Base-by-base conservation (phyloP, 2,888 invertebrate genomes). In the Ophion ellenae region DNA sequence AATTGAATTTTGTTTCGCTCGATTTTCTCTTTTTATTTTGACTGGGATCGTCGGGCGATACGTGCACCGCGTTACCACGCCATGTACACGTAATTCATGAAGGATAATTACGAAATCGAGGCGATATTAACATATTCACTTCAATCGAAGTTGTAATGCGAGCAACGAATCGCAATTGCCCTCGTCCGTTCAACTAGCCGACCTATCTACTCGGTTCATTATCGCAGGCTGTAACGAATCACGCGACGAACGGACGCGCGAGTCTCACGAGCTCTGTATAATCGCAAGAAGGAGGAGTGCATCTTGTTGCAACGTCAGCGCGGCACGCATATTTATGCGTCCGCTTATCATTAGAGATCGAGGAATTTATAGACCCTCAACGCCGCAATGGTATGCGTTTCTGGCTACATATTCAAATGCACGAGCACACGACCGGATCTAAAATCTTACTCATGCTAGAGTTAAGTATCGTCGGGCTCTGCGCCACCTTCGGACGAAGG, bases 261-360 rank as follows among this genome's bases (percentile, higher is more conserved):
- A 53, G 81, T 77, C 66, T 71, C 57, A 32, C 69, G 69, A 20
- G 53, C 53, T 63, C 24, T 20, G n/a, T 71, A 61, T 74, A 76
- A 71, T 71, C 69, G 36, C 69, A 20, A 71, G 79, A 78, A 81
- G 71, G 74, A 83, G 74, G 70, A 82, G 77, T 14, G 53, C 57
- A 69, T 78, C 77, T 77, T 24, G 61, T 45, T 28, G 73, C 57
- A 73, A 73, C 59, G 84, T 86, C 86, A 71, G 24, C 69, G 77
- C 45, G 20, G 20, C 61, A 7, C 76, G 75, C 73, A 83, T 86
- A 86, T 86, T 86, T 86, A 86, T 86, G 86, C 83, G 86, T 86
- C 86, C 86, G 86, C 74, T 83, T 74, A 66, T 69, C 77, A 83
- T 83, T 70, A 70, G 57, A 71, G 63, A 83, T 83, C 64, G 77